Conservation (phyloP, 2,113 vertebrate genomes). For the Tenrec ecaudatus region DNA sequence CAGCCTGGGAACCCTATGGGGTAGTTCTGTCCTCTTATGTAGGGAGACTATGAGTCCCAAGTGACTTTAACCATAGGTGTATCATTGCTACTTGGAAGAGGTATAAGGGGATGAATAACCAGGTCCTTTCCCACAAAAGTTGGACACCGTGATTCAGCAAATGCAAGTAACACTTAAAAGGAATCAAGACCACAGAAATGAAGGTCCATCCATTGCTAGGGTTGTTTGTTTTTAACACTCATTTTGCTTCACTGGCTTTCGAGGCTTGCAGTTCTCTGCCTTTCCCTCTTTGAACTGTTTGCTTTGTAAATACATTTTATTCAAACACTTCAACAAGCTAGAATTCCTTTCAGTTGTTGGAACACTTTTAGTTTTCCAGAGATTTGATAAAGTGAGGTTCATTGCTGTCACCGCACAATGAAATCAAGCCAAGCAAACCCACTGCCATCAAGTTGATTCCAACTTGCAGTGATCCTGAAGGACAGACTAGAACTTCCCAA, state of each 20-base stretch:
- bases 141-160: background rate
- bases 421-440: background rate
- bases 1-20: background rate
- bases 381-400: background rate
- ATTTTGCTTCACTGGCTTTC: background rate
- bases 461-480: background rate
- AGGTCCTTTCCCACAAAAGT: conserved; percentile 40
- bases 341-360: background rate
- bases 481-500: background rate
- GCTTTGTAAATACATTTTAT: conserved; percentile 22
- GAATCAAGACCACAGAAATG: background rate
- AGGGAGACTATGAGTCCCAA: background rate
- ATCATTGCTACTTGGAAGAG: conserved; percentile 14
- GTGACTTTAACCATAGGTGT: too few species aligned
- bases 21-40: background rate
- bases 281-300: background rate
- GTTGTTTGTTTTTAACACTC: background rate
- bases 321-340: background rate
- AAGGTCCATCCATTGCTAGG: background rate
- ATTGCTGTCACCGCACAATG: background rate
- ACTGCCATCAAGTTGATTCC: background rate
- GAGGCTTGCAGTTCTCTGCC: background rate
- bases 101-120: conserved; percentile 45
- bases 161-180: background rate
- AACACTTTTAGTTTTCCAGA: background rate